Base-by-base conservation (phyloP, 1,140 invertebrate species). In the Bactericera cockerelli region DNA sequence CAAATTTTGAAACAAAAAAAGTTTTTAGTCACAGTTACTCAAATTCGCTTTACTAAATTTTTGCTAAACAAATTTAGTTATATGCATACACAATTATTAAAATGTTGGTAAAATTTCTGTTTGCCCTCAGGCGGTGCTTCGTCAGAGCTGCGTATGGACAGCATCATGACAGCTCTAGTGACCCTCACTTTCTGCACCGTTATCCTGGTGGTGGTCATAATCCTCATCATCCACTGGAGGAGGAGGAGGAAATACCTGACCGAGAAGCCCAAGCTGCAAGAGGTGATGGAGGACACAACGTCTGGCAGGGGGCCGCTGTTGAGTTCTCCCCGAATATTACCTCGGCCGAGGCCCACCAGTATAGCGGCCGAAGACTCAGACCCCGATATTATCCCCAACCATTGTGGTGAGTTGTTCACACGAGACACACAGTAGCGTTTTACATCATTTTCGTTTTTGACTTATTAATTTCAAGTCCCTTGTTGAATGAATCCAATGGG, bases 101-200 rank as follows among this genome's bases (percentile, higher is more conserved):
- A n/a, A n/a, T n/a, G n/a, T n/a, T n/a, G n/a, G n/a, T n/a, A n/a
- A n/a, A n/a, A n/a, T n/a, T n/a, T n/a, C n/a, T n/a, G n/a, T n/a
- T n/a, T n/a, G n/a, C n/a, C n/a, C n/a, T n/a, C n/a, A n/a, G n/a
- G n/a, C n/a, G 42, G 42, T 16, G 42, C 42, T 49, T 49, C 42
- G n/a, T 49, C 42, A 3, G 42, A 49, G n/a, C n/a, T 49, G n/a
- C 42, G n/a, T 16, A 49, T 49, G 42, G 42, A 49, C 42, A 49
- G 42, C 42, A 6, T 49, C 42, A 49, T 49, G 42, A 49, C 42
- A 3, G 42, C 42, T 49, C 42, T 49, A n/a, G 42, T 49, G n/a
- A 49, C n/a, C 22, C 8, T 49, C 4, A 49, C 42, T 8, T 49
- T 49, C 22, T 49, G 4, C 22, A 49, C 42, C 4, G 42, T 49